Conservation (phyloP, 2,797 vertebrate species). For the Neomorphus geoffroyi region DNA sequence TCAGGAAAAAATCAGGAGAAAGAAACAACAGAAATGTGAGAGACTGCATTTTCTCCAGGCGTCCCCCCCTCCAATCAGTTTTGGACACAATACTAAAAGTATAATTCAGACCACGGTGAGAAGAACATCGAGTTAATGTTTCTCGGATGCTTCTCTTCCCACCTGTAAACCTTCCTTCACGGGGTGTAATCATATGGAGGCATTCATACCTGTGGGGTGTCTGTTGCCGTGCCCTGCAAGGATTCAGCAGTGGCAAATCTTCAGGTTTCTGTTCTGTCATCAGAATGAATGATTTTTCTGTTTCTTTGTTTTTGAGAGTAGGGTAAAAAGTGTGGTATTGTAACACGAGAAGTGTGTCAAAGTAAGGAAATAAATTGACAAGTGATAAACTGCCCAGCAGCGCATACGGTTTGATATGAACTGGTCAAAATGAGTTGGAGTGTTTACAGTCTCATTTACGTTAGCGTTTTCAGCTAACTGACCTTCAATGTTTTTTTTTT, state of each 20-base stretch:
- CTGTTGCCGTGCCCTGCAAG: neutral
- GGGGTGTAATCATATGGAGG: accelerated
- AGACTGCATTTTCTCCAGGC: neutral
- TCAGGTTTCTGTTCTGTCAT: too few relatives aligned
- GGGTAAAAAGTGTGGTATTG: neutral
- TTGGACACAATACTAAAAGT: neutral
- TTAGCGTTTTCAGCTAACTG: neutral
- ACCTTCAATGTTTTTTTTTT: neutral
- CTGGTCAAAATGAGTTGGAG: neutral
- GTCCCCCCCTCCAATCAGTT: accelerated
- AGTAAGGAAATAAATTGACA: neutral
- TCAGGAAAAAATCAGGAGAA: neutral
- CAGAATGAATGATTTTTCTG: neutral
- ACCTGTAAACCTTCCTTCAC: accelerated
- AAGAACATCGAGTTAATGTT: accelerated
- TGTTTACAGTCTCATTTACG: neutral
- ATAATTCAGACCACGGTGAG: accelerated
- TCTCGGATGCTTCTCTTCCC: neutral
- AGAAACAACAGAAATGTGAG: neutral
- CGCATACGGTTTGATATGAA: neutral
- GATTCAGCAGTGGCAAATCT: accelerated
- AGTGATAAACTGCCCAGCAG: neutral
- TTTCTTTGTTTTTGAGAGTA: neutral
- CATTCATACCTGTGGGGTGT: neutral
- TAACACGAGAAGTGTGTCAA: neutral